These are phyloP conservation scores for Andrena bicolor DNA, from an alignment of 2,888 invertebrate genomes.

Conservation along the genomic window DNA sequence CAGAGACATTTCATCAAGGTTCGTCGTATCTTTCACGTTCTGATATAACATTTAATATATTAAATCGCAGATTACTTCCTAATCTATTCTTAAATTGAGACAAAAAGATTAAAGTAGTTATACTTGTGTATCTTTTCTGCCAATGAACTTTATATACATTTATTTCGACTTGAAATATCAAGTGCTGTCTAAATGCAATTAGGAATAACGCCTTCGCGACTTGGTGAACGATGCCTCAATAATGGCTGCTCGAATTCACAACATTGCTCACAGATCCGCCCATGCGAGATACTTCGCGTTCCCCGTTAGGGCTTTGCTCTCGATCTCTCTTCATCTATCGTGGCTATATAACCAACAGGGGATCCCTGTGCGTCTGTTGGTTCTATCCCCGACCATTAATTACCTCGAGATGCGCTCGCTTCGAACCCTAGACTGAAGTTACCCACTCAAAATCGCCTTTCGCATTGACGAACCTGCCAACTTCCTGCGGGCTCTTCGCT, in stretches of 20 bases:
- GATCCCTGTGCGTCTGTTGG: conserved; percentile 47
- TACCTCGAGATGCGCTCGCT: conserved; percentile 63
- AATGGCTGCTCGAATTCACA: conserved; percentile 63
- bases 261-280: conserved; percentile 65
- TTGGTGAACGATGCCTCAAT: conserved; percentile 60
- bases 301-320: conserved; percentile 8
- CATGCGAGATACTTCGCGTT: conserved; percentile 37
- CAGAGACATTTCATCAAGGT: background rate
- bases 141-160: background rate
- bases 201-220: background rate
- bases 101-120: too few species aligned
- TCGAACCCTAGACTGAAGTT: conserved; percentile 40
- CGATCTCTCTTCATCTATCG: conserved; percentile 39
- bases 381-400: conserved; percentile 75
- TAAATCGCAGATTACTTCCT: too few species aligned
- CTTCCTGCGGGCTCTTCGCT: conserved; percentile 16
- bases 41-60: too few species aligned
- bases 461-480: conserved; percentile 60
- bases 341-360: conserved; percentile 27
- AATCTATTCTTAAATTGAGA: too few species aligned
- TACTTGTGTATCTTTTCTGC: background rate
- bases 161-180: background rate
- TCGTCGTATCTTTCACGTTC: background rate
- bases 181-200: background rate
- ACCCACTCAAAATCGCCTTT: conserved; percentile 67